A percentile compares a stretch with the other conserved stretches of the same genome.
phyloP scores from a whole-genome alignment of 92 coral and sea anemone genomes.

The Plumapathes pennacea region DNA sequence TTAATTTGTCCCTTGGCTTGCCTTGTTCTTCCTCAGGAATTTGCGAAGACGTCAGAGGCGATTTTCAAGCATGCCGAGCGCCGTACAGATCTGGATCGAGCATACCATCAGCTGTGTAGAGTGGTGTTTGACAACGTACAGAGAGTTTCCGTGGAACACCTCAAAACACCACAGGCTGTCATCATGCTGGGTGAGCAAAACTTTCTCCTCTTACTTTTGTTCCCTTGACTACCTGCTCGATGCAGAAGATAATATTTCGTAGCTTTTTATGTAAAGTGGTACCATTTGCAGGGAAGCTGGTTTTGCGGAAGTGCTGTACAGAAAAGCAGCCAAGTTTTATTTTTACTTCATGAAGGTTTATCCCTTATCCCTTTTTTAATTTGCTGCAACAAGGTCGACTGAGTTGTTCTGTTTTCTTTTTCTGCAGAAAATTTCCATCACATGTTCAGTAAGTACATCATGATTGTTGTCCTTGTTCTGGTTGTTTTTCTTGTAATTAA shows the following conservation, averaged over 20 bases:
- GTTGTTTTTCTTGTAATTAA: too few relatives aligned
- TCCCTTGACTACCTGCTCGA: background rate
- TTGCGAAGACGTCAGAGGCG: conserved; percentile 85
- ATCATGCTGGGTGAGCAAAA: conserved; percentile 88
- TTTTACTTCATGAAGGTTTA: too few relatives aligned
- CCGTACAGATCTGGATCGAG: conserved; percentile 90
- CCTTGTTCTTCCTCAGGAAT: too few relatives aligned
- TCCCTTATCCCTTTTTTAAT: too few relatives aligned
- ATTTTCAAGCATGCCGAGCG: conserved; percentile 97
- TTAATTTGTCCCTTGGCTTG: background rate
- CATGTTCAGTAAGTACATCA: conserved; percentile 91
- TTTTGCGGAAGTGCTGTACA: too few relatives aligned
- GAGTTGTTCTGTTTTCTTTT: conserved; percentile 11
- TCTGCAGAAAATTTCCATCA: conserved; percentile 93
- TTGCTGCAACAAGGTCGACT: too few relatives aligned
- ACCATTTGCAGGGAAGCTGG: too few relatives aligned
- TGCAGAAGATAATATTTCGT: background rate
- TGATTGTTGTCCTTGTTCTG: too few relatives aligned
- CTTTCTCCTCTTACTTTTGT: too few relatives aligned
- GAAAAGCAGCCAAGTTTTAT: too few relatives aligned
- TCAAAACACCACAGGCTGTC: conserved; percentile 90
- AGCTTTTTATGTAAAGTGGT: too few relatives aligned
- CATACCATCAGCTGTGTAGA: conserved; percentile 75
- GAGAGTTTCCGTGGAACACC: conserved; percentile 85
- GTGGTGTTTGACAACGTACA: conserved; percentile 89